phyloP scores from a whole-genome alignment of 2,888 invertebrate species.

The Lasius fuliginosus region DNA sequence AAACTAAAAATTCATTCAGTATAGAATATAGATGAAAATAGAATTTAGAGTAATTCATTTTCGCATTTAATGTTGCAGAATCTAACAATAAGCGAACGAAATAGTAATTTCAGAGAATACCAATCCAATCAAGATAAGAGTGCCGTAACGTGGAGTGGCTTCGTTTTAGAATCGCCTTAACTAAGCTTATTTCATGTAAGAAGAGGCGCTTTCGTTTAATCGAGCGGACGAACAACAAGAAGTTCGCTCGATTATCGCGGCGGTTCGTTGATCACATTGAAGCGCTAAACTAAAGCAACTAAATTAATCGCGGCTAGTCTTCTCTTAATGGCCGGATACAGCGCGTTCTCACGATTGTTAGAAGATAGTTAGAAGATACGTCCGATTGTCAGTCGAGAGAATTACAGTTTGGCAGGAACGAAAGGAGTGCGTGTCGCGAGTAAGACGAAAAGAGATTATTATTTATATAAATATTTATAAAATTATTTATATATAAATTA shows the following conservation, averaged over 20 bases:
- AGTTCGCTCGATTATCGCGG: constrained; percentile 43
- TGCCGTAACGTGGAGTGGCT: not conserved
- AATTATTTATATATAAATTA: not conserved
- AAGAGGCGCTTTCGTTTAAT: constrained; percentile 34
- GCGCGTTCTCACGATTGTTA: constrained; percentile 52
- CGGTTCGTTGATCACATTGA: constrained; percentile 34
- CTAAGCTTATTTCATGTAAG: constrained; percentile 5
- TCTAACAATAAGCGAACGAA: constrained; percentile 10
- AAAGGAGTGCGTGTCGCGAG: constrained; percentile 7
- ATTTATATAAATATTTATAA: not conserved
- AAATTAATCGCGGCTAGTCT: constrained; percentile 51
- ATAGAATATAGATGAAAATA: no score
- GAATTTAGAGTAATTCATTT: not conserved
- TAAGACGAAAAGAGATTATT: not conserved
- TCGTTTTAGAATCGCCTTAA: constrained; percentile 31
- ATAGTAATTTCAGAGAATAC: constrained; percentile 7
- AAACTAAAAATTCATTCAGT: no score
- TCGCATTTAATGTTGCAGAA: not conserved
- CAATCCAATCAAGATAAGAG: constrained; percentile 34
- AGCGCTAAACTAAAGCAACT: constrained; percentile 52
- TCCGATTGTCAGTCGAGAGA: constrained; percentile 30
- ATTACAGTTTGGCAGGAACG: constrained; percentile 26
- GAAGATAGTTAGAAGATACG: constrained; percentile 15
- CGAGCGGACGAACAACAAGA: constrained; percentile 41
- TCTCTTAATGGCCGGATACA: constrained; percentile 51